A percentile compares a stretch with the other conserved stretches of the same genome.
Evolutionary conservation across 2,888 invertebrate species (phyloP).

Genomic region (Cosmopolites sordidus): DNA sequence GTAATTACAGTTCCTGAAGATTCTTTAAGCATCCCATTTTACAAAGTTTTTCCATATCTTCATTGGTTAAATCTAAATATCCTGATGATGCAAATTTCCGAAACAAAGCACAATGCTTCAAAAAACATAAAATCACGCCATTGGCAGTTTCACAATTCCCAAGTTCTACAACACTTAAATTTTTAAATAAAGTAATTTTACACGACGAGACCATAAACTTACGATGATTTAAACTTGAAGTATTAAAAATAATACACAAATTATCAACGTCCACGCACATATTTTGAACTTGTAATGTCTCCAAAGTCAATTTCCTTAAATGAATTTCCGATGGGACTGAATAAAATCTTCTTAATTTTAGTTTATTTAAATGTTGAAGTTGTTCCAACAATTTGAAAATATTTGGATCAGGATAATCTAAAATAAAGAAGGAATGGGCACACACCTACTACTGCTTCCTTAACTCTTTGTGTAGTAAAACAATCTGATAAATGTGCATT

Average conservation of each 20-base stretch:
- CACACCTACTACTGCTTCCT: slow-evolving; percentile 15
- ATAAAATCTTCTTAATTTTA: slow-evolving; percentile 9
- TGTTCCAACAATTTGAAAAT: slow-evolving; percentile 8
- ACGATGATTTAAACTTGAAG: slow-evolving; percentile 6
- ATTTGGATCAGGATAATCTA: slow-evolving; percentile 13
- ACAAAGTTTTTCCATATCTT: slow-evolving; percentile 16
- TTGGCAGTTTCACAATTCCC: slow-evolving; percentile 18
- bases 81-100: slow-evolving; percentile 18
- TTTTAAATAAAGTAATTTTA: slow-evolving; percentile 8
- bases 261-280: slow-evolving; percentile 9
- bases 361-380: slow-evolving; percentile 13
- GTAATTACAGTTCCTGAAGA: slow-evolving; percentile 22
- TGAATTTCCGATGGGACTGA: neutral
- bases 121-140: slow-evolving; percentile 5
- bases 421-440: slow-evolving; percentile 17
- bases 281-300: slow-evolving; percentile 5
- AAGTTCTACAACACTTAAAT: slow-evolving; percentile 17
- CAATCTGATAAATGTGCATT: slow-evolving; percentile 12
- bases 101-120: slow-evolving; percentile 13
- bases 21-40: slow-evolving; percentile 12
- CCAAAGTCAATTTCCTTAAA: slow-evolving; percentile 5
- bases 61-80: slow-evolving; percentile 16
- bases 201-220: neutral
- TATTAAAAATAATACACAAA: slow-evolving; percentile 12
- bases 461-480: slow-evolving; percentile 5